Base-by-base conservation (phyloP, 2,113 vertebrate genomes). In the Neolamprologus fasciatus region DNA sequence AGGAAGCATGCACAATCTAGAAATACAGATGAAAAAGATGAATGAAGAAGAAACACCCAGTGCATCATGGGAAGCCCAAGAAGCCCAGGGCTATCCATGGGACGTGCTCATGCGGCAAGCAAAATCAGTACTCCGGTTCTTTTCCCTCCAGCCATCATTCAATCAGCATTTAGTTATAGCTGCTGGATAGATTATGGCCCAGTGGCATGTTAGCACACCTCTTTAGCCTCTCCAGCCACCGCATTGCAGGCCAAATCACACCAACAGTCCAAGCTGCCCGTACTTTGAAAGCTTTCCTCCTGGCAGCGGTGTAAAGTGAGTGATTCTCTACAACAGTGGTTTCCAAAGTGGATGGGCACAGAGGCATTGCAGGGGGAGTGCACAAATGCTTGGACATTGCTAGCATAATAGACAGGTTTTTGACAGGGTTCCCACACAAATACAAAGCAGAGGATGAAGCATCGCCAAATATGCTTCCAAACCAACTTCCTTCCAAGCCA, bases 11-110 rank as follows among this genome's bases (percentile, higher is more conserved):
- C 57, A 58, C 55, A 17, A 16, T 58, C 0, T 31, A 58, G 55
- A 58, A 31, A 58, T 6, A 17, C 13, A 1, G 55, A 58, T 57
- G 1, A 28, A 1, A 28, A 0, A 58, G 4, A 58, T 58, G 23
- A 58, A 28, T 58, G 55, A 58, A 58, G 26, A 31, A 9, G 26
- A 58, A 58, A 28, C 1, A 0, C 23, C 0, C 0, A 58, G 13
- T 28, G 8, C 26, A 58, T 58, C 26, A 31, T 58, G 13, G 26
- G 26, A 58, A 58, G 0, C 13, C 55, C 26, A 58, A 31, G 55
- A 58, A 58, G 55, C 55, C 26, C 0, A 28, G 26, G 55, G 13
- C 23, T 57, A 57, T 57, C 0, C 0, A 58, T 9, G 23, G 55
- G 26, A 16, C 26, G 0, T 57, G 7, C 12, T 26, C 55, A 28